Percentiles rank a stretch among this genome's conserved stretches.
Conservation (phyloP, 2,888 invertebrate genomes). For the Congeria kusceri region DNA sequence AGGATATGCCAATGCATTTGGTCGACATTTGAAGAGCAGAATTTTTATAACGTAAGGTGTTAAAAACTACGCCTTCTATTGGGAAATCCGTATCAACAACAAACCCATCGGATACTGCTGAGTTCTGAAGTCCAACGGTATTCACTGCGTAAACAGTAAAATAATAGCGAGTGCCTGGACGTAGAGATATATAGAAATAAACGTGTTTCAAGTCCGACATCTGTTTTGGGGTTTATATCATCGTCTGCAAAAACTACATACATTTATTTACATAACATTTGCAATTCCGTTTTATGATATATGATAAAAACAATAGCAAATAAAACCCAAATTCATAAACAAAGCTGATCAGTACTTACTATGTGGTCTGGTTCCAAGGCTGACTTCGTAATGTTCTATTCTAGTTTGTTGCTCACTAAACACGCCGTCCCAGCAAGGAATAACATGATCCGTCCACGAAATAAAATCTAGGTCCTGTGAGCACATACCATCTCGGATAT, state of each 20-base stretch:
- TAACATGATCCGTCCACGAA: conserved; percentile 48
- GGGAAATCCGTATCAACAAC: neutral
- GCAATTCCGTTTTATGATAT: too few species aligned
- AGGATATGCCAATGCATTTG: neutral
- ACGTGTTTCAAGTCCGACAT: conserved; percentile 28
- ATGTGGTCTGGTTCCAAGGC: too few species aligned
- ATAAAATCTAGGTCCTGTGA: conserved; percentile 59
- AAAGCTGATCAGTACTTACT: too few species aligned
- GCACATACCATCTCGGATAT: conserved; percentile 66
- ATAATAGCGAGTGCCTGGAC: conserved; percentile 55
- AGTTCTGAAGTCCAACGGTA: conserved; percentile 1
- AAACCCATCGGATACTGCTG: conserved; percentile 1
- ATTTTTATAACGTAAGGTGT: neutral
- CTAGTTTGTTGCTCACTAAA: conserved; percentile 29
- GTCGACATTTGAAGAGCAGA: neutral
- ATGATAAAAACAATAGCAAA: too few species aligned
- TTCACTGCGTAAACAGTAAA: conserved; percentile 31
- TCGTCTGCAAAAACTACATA: conserved; percentile 43
- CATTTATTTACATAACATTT: too few species aligned
- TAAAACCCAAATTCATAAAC: too few species aligned
- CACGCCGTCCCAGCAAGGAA: conserved; percentile 65
- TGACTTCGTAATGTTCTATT: conserved; percentile 40
- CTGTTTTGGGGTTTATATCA: conserved; percentile 31
- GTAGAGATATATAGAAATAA: conserved; percentile 30
- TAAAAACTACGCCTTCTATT: conserved; percentile 1